Base-by-base conservation (phyloP, 2,113 vertebrate species). In the Ceyx melanurus region DNA sequence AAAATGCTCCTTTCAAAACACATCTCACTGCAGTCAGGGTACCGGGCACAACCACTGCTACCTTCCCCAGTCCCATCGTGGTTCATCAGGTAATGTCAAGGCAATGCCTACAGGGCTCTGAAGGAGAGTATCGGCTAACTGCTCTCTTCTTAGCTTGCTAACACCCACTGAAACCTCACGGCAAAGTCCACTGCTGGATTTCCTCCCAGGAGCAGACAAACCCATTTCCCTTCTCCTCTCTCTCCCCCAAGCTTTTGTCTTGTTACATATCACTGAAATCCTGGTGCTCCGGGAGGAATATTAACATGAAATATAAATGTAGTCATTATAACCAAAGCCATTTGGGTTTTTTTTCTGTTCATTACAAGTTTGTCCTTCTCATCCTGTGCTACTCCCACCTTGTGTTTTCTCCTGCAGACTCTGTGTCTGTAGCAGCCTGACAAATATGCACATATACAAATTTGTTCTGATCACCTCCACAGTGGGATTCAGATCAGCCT, bases 301-400 rank as follows among this genome's bases (percentile, higher is more conserved):
- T 73, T 89, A 62, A 31, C 61, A 68, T 82, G 72, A 89, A 88
- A 75, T 65, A 57, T 40, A 90, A 94, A 89, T 65, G 61, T 6
- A 84, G 62, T 58, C 71, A 86, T 46, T 82, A 92, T 61, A 90
- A 64, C 58, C 35, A 64, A 93, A 90, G 66, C 76, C 86, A 95
- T 84, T 81, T 92, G 86, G 37, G 10, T 37, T 79, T 93, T 48
- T 43, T n/a, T 81, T 64, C 60, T 84, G 37, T 62, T 2, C 13
- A 46, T 58, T 79, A 93, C 25, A 61, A 88, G 66, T 67, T 42
- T 51, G 3, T 87, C 83, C 40, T 61, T 48, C 82, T 65, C 31
- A 20, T 5, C 35, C 66, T 62, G 33, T 0, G 0, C 37, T 67
- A 22, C 57, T 51, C 61, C 80, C 92, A 79, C 78, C 58, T 94